These are phyloP conservation scores for Noctua janthina DNA, from an alignment of 2,888 invertebrate genomes.

Conservation along the genomic window DNA sequence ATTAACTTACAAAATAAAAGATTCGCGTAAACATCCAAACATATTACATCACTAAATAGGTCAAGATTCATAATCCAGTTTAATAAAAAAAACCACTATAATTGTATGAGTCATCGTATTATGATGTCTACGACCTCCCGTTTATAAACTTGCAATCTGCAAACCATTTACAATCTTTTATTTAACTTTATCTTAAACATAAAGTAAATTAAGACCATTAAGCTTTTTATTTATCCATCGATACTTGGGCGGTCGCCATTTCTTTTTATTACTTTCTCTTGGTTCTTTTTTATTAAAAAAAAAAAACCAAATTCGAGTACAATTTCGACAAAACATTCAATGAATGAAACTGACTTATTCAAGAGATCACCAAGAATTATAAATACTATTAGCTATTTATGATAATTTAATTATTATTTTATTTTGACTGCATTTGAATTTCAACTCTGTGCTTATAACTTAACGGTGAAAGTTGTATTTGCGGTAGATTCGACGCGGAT, in stretches of 20 bases:
- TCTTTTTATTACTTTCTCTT: constrained; percentile 57
- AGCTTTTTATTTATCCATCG: constrained; percentile 42
- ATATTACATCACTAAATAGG: constrained; percentile 33
- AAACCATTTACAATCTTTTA: constrained; percentile 21
- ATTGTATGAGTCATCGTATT: constrained; percentile 41
- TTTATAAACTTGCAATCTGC: constrained; percentile 41
- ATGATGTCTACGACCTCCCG: constrained; percentile 35
- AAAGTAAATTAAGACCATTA: constrained; percentile 26
- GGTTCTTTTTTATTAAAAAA: constrained; percentile 30
- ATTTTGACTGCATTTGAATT: constrained; percentile 15
- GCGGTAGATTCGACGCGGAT: constrained; percentile 44
- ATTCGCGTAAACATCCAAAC: constrained; percentile 1
- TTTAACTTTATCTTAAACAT: constrained; percentile 4
- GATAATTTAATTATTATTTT: constrained; percentile 44
- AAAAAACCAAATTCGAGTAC: constrained; percentile 17
- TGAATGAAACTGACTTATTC: constrained; percentile 49
- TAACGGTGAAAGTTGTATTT: constrained; percentile 46
- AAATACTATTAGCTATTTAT: constrained; percentile 42
- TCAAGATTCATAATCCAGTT: constrained; percentile 38
- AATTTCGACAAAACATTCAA: constrained; percentile 38
- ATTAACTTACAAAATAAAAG: not conserved
- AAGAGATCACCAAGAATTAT: constrained; percentile 52
- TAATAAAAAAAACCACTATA: constrained; percentile 25
- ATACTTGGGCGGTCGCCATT: constrained; percentile 41
- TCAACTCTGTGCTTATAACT: not conserved